Evolutionary conservation across 1,140 invertebrate species (phyloP).

Genomic region (Andrena cerasifolii): DNA sequence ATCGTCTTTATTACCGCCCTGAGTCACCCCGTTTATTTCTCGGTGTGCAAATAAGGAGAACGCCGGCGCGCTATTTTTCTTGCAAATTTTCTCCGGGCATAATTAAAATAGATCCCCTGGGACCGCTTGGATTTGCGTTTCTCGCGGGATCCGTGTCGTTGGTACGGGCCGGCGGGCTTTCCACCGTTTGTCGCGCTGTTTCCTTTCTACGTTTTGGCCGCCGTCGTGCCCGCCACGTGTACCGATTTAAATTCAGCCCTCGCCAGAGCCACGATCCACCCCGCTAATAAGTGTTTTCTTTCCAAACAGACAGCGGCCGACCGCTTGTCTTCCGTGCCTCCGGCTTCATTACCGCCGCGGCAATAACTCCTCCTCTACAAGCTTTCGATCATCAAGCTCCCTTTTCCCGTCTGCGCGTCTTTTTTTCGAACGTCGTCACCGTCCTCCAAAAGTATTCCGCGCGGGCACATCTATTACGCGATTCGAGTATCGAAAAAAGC

Average conservation of each 20-base stretch:
- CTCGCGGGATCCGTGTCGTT: background rate
- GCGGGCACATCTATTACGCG: background rate
- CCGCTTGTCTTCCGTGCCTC: conserved; percentile 24
- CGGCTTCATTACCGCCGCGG: conserved; percentile 35
- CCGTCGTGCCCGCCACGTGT: conserved; percentile 33
- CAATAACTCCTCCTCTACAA: conserved; percentile 26
- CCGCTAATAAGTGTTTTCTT: conserved; percentile 52
- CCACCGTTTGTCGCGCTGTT: conserved; percentile 20
- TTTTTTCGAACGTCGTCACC: background rate
- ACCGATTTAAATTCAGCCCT: conserved; percentile 52
- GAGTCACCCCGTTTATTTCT: conserved; percentile 40
- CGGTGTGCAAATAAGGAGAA: conserved; percentile 17
- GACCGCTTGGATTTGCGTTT: conserved; percentile 27
- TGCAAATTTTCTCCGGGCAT: conserved; percentile 37
- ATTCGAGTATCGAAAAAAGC: too few species aligned
- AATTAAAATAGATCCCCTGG: conserved; percentile 46
- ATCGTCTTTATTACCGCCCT: conserved; percentile 28
- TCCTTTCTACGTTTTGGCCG: conserved; percentile 28
- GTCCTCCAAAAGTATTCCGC: background rate
- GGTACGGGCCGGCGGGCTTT: background rate
- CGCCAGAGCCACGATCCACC: conserved; percentile 33
- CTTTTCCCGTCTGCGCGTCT: background rate
- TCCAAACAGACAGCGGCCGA: conserved; percentile 43
- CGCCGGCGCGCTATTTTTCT: conserved; percentile 37
- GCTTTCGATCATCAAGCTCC: conserved; percentile 24